Percentiles rank a stretch among this genome's conserved stretches.
phyloP scores from a whole-genome alignment of 2,113 vertebrate species.

The Onychostruthus taczanowskii region DNA sequence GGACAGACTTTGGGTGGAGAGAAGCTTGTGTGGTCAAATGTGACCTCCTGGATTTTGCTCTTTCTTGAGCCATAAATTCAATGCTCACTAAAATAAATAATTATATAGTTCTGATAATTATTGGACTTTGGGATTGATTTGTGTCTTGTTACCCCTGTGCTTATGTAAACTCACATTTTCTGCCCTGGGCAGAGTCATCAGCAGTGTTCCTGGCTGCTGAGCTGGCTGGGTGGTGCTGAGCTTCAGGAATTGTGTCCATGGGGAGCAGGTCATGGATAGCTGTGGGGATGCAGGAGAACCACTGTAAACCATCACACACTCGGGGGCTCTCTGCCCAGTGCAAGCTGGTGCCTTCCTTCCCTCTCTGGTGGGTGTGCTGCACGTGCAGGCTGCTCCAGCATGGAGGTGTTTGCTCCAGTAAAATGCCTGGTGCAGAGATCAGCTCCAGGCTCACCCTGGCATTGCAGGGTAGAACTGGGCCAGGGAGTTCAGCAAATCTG shows the following conservation, averaged over 20 bases:
- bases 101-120: not conserved
- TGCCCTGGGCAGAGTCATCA: not conserved
- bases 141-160: not conserved
- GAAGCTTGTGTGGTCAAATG: not conserved
- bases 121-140: not conserved
- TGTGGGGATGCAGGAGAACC: not conserved
- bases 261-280: not conserved
- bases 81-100: not conserved
- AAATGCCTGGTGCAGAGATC: not conserved
- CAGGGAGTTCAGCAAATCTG: not conserved
- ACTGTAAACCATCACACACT: accelerated
- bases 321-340: not conserved
- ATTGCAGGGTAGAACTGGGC: not conserved
- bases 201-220: not conserved
- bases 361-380: not conserved
- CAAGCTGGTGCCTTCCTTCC: too few relatives aligned
- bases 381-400: accelerated
- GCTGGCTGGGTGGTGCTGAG: not conserved
- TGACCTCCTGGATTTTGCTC: not conserved
- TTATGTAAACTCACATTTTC: not conserved
- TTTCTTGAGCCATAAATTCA: not conserved
- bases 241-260: accelerated
- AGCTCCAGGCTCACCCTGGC: not conserved
- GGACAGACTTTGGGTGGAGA: not conserved
- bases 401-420: not conserved